These are phyloP conservation scores for Merluccius polli DNA, from an alignment of 2,797 vertebrate genomes.

Conservation along the genomic window DNA sequence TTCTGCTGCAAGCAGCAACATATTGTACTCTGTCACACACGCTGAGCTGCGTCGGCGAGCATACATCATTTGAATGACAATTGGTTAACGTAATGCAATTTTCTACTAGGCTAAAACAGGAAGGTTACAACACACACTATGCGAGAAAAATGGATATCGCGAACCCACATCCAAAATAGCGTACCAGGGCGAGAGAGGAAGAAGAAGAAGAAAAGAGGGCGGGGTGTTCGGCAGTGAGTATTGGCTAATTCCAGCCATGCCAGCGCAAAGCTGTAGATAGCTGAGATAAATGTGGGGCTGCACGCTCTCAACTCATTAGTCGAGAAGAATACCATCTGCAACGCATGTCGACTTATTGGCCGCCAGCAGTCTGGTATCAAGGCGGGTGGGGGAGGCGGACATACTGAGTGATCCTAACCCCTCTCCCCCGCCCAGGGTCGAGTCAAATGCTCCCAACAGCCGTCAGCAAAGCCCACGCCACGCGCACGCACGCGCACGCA, in stretches of 20 bases:
- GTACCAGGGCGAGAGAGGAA: neutral
- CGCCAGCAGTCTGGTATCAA: conserved; percentile 34
- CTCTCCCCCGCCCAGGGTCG: conserved; percentile 27
- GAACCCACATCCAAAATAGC: conserved; percentile 10
- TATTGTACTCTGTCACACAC: conserved; percentile 54
- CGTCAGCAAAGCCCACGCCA: conserved; percentile 31
- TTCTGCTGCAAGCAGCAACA: conserved; percentile 46
- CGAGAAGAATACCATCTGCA: conserved; percentile 59
- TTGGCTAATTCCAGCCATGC: conserved; percentile 33
- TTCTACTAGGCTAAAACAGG: conserved; percentile 36
- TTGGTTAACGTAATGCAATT: conserved; percentile 55
- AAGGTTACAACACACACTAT: conserved; percentile 6
- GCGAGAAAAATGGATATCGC: conserved; percentile 35
- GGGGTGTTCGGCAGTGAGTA: conserved; percentile 10
- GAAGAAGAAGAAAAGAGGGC: neutral
- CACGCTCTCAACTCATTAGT: conserved; percentile 59
- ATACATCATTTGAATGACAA: conserved; percentile 62
- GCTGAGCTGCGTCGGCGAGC: conserved; percentile 47
- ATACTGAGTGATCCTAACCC: neutral
- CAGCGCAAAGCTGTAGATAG: conserved; percentile 37
- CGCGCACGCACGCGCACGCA: neutral
- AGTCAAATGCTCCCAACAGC: conserved; percentile 8
- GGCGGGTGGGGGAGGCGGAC: neutral
- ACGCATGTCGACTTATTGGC: conserved; percentile 50
- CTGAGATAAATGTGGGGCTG: conserved; percentile 48